phyloP scores from a whole-genome alignment of 1,140 invertebrate species.

The Trialeurodes vaporariorum region DNA sequence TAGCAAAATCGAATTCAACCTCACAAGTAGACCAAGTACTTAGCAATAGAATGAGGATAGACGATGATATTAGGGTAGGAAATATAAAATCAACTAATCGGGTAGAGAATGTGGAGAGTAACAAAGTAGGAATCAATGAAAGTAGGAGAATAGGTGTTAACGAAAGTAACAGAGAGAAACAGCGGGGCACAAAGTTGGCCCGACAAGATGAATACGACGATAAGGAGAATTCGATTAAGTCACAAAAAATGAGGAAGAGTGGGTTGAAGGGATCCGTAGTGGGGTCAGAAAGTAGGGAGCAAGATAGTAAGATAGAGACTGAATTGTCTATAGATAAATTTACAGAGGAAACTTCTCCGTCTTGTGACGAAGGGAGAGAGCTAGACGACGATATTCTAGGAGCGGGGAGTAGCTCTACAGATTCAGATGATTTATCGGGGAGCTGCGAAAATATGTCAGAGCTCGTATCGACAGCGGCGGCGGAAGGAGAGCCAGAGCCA shows the following conservation, averaged over 20 bases:
- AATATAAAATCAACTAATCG: too few relatives aligned
- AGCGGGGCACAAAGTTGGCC: too few relatives aligned
- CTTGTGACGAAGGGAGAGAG: background rate
- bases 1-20: background rate
- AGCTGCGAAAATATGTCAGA: background rate
- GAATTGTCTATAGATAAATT: background rate
- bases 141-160: too few relatives aligned
- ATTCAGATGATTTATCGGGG: background rate
- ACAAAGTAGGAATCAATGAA: background rate
- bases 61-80: background rate
- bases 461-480: too few relatives aligned
- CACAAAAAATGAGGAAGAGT: background rate
- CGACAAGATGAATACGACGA: too few relatives aligned
- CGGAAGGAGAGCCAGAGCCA: slow-evolving; percentile 39
- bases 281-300: too few relatives aligned
- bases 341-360: background rate
- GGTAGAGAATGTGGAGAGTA: background rate
- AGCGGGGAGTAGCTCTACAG: background rate
- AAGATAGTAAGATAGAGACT: background rate
- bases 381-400: background rate
- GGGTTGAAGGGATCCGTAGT: too few relatives aligned
- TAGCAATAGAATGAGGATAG: too few relatives aligned
- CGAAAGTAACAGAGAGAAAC: too few relatives aligned
- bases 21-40: background rate
- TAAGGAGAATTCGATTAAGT: background rate